Evolutionary conservation across 2,888 invertebrate species (phyloP).

Genomic region (Lasioglossum oenotherae): DNA sequence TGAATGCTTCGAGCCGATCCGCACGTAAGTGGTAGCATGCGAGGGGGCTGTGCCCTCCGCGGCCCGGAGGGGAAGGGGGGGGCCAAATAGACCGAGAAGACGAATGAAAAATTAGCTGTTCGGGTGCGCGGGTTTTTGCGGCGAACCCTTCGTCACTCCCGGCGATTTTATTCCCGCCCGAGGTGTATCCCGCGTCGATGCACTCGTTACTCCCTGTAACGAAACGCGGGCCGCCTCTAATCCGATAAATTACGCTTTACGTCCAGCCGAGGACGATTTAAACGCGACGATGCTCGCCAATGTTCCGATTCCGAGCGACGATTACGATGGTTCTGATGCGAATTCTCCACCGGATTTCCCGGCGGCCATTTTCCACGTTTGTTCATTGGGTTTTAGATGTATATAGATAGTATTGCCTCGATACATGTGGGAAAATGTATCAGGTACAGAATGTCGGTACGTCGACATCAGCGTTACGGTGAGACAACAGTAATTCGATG

Average conservation of each 20-base stretch:
- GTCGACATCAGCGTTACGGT: no score
- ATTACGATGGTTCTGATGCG: not conserved
- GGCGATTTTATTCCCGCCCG: constrained; percentile 70
- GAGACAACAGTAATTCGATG: no score
- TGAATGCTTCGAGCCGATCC: constrained; percentile 76
- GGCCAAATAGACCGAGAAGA: constrained; percentile 72
- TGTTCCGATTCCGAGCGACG: constrained; percentile 14
- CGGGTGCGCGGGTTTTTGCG: constrained; percentile 66
- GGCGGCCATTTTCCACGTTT: not conserved
- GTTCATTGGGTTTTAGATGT: not conserved
- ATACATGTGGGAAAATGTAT: no score
- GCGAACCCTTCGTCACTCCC: constrained; percentile 67
- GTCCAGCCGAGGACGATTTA: constrained; percentile 29
- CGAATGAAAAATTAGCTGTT: constrained; percentile 79
- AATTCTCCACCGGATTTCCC: not conserved
- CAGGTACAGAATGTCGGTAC: no score
- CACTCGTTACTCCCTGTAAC: constrained; percentile 63
- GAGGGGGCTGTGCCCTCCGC: constrained; percentile 20
- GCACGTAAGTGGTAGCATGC: constrained; percentile 74
- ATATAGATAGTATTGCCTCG: not conserved
- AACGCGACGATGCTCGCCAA: constrained; percentile 30
- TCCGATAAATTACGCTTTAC: constrained; percentile 57
- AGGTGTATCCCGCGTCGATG: constrained; percentile 68
- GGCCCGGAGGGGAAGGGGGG: constrained; percentile 28
- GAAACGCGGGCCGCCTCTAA: constrained; percentile 51